A percentile compares a stretch with the other conserved stretches of the same genome.
Evolutionary conservation across 2,113 vertebrate species (phyloP).

Genomic region (Oreochromis tanganicae): DNA sequence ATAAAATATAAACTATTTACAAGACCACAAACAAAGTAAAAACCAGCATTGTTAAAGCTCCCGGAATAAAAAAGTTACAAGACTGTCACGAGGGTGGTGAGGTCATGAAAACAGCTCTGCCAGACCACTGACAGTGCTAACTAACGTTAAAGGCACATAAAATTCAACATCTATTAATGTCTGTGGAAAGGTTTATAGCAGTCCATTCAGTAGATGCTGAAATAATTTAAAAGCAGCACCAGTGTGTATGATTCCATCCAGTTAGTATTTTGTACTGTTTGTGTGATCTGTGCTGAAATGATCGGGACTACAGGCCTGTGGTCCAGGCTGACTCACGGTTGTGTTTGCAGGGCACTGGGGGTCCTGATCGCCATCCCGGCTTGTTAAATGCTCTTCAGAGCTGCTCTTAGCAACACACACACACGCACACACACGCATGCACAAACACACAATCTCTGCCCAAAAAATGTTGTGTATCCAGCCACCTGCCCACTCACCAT

Average conservation of each 20-base stretch:
- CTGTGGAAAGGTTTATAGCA: not conserved
- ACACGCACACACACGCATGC: not conserved
- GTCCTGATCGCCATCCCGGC: slow-evolving; percentile 6
- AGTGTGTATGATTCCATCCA: not conserved
- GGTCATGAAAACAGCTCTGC: not conserved
- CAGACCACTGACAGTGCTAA: not conserved
- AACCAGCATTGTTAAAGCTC: not conserved
- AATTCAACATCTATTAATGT: not conserved
- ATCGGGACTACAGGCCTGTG: not conserved
- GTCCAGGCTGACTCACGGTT: slow-evolving; percentile 19
- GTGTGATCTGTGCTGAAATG: not conserved
- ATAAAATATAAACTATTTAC: not conserved
- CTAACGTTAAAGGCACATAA: not conserved
- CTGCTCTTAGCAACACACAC: not conserved
- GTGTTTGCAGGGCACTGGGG: slow-evolving; percentile 3
- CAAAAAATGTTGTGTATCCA: not conserved
- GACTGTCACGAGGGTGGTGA: not conserved
- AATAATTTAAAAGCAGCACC: not conserved
- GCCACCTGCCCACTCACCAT: slow-evolving; percentile 1
- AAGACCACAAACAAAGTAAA: not conserved
- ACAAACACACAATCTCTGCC: not conserved
- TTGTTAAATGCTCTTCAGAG: slow-evolving; percentile 21
- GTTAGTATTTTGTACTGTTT: not conserved
- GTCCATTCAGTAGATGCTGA: not conserved
- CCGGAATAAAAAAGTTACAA: not conserved